Base-by-base conservation (phyloP, 2,888 invertebrate genomes). In the Camponotus fellah region DNA sequence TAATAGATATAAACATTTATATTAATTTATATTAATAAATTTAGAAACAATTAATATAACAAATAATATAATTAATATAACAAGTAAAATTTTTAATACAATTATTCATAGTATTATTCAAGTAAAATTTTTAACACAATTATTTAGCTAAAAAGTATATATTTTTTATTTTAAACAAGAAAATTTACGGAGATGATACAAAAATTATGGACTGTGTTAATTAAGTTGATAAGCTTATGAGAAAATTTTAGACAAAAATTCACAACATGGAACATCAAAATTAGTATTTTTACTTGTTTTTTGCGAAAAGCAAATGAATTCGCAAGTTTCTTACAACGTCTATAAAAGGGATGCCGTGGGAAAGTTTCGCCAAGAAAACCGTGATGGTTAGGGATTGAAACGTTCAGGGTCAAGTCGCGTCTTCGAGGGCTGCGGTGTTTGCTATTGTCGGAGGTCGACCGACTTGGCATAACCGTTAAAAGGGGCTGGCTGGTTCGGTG, bases 401-500 rank as follows among this genome's bases (percentile, higher is more conserved):
- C 89, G 91, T 85, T 90, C 86, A 89, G 92, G 92, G 91, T 92
- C 93, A 91, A 88, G 87, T 75, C 77, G 85, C 81, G 82, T 87
- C 87, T 89, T 83, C 88, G 85, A 90, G 86, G 84, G 86, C 77
- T 71, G 79, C 86, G 85, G 84, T 83, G 86, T 81, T 87, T 75
- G 66, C 88, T 86, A 94, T 93, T 94, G 94, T 94, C 91, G 88
- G 89, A 90, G 92, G 90, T 92, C 92, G 92, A 84, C 88, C 88
- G 91, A 91, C 91, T 93, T 91, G 93, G 90, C 89, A 82, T 89
- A 90, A 93, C 94, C 93, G 94, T 93, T 91, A 89, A 91, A 89
- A 81, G 86, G 89, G 85, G 84, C 87, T 85, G 81, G 82, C 86
- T 87, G 86, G 86, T 87, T 86, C 80, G 79, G 84, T 87, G 86